Conservation (phyloP, 2,113 vertebrate genomes). For the Prochilodus magdalenae region DNA sequence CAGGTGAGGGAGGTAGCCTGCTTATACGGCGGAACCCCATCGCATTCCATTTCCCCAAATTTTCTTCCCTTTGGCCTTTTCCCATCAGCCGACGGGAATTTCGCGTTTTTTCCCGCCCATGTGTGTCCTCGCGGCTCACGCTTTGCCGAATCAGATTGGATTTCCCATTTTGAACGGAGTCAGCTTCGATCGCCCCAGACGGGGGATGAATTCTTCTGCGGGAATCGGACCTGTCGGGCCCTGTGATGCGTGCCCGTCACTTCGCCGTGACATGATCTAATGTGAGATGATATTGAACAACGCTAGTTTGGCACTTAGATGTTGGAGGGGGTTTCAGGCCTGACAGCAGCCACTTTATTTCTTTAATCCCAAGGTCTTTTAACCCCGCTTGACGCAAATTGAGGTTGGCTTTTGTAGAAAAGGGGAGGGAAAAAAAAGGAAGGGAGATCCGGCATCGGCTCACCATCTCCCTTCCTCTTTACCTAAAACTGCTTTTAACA, state of each 20-base stretch:
- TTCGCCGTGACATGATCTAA: constrained; percentile 92
- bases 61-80: constrained; percentile 29
- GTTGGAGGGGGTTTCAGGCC: constrained; percentile 88
- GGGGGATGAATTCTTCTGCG: constrained; percentile 90
- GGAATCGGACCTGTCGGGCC: constrained; percentile 92
- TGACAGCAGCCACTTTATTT: constrained; percentile 98
- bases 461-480: constrained; percentile 77
- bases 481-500: constrained; percentile 90
- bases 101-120: constrained; percentile 26
- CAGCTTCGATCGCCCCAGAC: constrained; percentile 86
- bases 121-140: constrained; percentile 48
- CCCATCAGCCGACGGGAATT: constrained; percentile 41
- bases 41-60: constrained; percentile 51
- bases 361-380: constrained; percentile 98
- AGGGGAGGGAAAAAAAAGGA: constrained; percentile 55
- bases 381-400: constrained; percentile 98
- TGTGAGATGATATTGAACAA: constrained; percentile 99
- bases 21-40: constrained; percentile 44
- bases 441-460: constrained; percentile 79
- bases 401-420: constrained; percentile 90
- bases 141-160: constrained; percentile 68
- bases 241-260: constrained; percentile 92
- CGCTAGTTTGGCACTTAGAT: constrained; percentile 91
- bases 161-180: constrained; percentile 85
- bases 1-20: constrained; percentile 43